phyloP scores from a whole-genome alignment of 2,888 invertebrate genomes.

The Drosophila maculinotata region DNA sequence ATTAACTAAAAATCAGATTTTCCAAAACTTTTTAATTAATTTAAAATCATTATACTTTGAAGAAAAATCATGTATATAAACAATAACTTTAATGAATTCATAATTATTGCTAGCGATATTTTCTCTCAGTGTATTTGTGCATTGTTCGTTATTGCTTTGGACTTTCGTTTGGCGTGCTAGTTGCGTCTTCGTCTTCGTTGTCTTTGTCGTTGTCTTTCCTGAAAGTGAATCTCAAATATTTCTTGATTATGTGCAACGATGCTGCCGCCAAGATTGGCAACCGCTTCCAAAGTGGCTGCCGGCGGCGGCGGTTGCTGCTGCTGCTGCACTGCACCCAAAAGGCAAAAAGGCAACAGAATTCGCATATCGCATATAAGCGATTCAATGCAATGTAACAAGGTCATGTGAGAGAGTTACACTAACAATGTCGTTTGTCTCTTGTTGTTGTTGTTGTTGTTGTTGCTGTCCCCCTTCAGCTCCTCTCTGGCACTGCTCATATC shows the following conservation, averaged over 20 bases:
- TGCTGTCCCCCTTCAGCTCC: background rate
- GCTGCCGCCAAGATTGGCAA: conserved; percentile 30
- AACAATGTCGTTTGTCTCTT: conserved; percentile 47
- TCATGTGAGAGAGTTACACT: conserved; percentile 61
- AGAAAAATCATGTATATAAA: too few relatives aligned
- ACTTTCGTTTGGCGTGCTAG: conserved; percentile 54
- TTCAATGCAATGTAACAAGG: conserved; percentile 74
- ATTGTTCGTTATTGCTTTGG: conserved; percentile 59
- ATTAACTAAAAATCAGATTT: too few relatives aligned
- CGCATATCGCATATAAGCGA: conserved; percentile 48
- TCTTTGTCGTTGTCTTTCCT: conserved; percentile 38
- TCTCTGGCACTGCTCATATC: conserved; percentile 33
- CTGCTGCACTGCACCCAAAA: conserved; percentile 27
- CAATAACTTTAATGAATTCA: too few relatives aligned
- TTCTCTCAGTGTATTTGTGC: conserved; percentile 10
- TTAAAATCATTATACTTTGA: too few relatives aligned
- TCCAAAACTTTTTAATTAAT: background rate
- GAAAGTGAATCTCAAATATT: conserved; percentile 79
- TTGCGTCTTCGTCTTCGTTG: conserved; percentile 34
- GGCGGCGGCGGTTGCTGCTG: conserved; percentile 35
- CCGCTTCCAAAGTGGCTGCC: conserved; percentile 1
- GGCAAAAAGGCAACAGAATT: conserved; percentile 58
- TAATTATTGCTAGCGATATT: too few relatives aligned
- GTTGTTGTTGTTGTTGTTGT: conserved; percentile 3
- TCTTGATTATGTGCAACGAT: conserved; percentile 64